Base-by-base conservation (phyloP, 2,888 invertebrate genomes). In the Minunthozetes semirufus region DNA sequence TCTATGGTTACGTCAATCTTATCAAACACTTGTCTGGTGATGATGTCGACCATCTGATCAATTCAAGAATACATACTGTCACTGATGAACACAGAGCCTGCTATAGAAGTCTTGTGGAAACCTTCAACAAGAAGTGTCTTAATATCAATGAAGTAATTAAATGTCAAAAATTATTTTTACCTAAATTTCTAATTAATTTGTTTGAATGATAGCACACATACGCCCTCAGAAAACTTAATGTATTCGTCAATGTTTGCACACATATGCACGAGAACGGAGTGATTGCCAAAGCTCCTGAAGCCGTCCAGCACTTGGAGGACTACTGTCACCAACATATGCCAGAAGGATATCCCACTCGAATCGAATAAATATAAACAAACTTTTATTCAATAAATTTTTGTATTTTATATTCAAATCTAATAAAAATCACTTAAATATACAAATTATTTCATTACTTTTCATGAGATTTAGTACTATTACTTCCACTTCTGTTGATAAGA, bases 81-180 rank as follows among this genome's bases (percentile, higher is more conserved):
- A 1, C 11, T 8, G 1, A 4, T 13, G 42, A 42, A 11, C 42
- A 42, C 42, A 42, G 42, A 42, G 5, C 11, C 17, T 70, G 70
- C 13, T 46, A 59, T 22, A 6, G 38, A 27, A n/a, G 27, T 13
- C n/a, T 72, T 15, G 61, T 46, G n/a, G 46, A 72, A 25, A 46
- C 42, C 22, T 46, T 46, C 42, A 25, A 61, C 27, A 9, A 61
- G 38, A 27, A 70, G n/a, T 42, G 46, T 13, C 70, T 70, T 70
- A 70, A 70, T 70, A 15, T 70, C 48, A 70, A 70, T 70, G 19
- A 70, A 46, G 70, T 70, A 66, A 15, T 66, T 1, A 42, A 19
- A 19, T 15, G 6, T 25, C 19, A 56, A 22, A 22, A 53, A 63
- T n/a, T 50, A 19, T 72, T 13, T 56, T 22, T 50, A 48, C 1